Evolutionary conservation across 2,797 vertebrate genomes (phyloP).

Genomic region (Crocidura indochinensis): DNA sequence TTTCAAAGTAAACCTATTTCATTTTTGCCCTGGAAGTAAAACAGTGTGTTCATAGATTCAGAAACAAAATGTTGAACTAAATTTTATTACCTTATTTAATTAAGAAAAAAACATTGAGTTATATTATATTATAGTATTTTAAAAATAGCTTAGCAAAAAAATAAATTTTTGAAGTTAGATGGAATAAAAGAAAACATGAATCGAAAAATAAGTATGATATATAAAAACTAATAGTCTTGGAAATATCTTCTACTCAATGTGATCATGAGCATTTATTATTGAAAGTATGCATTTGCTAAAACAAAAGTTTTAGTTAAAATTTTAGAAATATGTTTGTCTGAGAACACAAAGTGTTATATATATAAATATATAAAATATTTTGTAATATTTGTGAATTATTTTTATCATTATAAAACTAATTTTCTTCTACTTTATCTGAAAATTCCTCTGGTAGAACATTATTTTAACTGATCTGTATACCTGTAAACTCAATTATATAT

Average conservation of each 20-base stretch:
- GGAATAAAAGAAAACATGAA: constrained; percentile 51
- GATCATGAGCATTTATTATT: constrained; percentile 23
- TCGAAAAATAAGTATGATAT: not conserved
- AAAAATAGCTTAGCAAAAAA: too few relatives aligned
- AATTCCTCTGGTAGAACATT: not conserved
- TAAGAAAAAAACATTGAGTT: too few relatives aligned
- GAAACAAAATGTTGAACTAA: constrained; percentile 64
- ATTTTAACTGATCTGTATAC: accelerated
- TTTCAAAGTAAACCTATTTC: constrained; percentile 84
- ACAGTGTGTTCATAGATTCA: constrained; percentile 72
- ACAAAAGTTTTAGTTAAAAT: constrained; percentile 19
- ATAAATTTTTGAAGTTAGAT: not conserved
- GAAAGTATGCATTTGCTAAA: constrained; percentile 38
- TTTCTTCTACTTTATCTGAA: constrained; percentile 22
- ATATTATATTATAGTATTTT: too few relatives aligned
- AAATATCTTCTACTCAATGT: not conserved
- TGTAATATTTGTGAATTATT: constrained; percentile 21
- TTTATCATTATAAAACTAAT: constrained; percentile 14
- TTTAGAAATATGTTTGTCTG: not conserved
- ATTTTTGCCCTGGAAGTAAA: constrained; percentile 83
- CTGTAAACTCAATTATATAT: not conserved
- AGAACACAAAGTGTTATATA: not conserved
- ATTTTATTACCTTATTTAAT: constrained; percentile 26
- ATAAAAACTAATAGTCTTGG: not conserved
- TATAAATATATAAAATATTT: too few relatives aligned